Conservation (phyloP, 2,888 invertebrate genomes). For the Orthosia gothica region DNA sequence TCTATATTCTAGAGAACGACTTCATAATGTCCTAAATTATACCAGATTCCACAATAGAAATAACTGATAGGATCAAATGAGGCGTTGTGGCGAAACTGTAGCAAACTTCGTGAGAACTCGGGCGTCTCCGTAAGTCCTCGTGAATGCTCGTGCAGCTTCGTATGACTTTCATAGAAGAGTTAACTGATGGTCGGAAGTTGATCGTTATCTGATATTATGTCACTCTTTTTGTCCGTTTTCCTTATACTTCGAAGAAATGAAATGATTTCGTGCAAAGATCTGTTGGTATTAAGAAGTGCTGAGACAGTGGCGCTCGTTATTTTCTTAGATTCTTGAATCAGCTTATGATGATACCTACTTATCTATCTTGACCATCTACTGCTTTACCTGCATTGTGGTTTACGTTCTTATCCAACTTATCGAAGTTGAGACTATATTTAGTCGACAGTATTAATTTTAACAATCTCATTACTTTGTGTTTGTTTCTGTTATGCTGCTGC, state of each 20-base stretch:
- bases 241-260: constrained; percentile 2
- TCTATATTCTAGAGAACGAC: constrained; percentile 14
- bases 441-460: too few species aligned
- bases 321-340: neutral
- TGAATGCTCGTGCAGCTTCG: constrained; percentile 20
- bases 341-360: neutral
- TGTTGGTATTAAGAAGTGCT: constrained; percentile 6
- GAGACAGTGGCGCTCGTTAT: constrained; percentile 1
- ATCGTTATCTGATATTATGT: constrained; percentile 33
- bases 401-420: too few species aligned
- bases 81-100: constrained; percentile 49
- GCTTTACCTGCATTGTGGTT: too few species aligned
- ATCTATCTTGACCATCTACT: neutral
- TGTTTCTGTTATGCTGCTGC: too few species aligned
- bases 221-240: constrained; percentile 27
- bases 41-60: constrained; percentile 46
- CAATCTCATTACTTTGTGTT: too few species aligned
- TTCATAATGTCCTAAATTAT: constrained; percentile 10
- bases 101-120: constrained; percentile 44
- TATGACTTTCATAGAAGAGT: constrained; percentile 14
- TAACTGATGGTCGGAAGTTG: constrained; percentile 39
- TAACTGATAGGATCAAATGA: constrained; percentile 51
- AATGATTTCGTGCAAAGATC: constrained; percentile 28
- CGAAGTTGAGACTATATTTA: too few species aligned
- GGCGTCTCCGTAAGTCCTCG: constrained; percentile 5